phyloP scores from a whole-genome alignment of 2,797 vertebrate genomes.

The Catharus ustulatus region DNA sequence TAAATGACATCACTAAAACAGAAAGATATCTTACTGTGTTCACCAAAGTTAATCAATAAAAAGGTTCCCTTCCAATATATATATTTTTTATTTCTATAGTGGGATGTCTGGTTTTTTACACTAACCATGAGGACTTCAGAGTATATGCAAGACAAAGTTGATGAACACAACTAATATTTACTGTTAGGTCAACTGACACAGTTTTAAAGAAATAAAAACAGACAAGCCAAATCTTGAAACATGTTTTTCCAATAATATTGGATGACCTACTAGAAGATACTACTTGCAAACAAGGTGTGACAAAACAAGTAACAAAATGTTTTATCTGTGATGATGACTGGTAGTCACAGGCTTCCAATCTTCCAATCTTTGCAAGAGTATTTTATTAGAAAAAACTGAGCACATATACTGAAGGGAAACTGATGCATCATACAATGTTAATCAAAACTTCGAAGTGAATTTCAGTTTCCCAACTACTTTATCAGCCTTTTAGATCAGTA shows the following conservation, averaged over 20 bases:
- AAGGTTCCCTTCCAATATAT: neutral
- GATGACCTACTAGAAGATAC: neutral
- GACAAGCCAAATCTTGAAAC: neutral
- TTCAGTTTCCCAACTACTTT: neutral
- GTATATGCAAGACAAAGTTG: neutral
- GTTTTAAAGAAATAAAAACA: neutral
- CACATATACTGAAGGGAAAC: neutral
- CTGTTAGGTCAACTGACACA: neutral
- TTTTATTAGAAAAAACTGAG: neutral
- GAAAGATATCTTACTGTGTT: neutral
- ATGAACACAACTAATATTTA: neutral
- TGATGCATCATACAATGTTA: neutral
- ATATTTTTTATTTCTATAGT: neutral
- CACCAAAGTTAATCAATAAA: neutral
- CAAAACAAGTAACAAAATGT: neutral
- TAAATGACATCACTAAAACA: neutral
- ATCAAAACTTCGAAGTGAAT: neutral
- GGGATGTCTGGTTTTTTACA: neutral
- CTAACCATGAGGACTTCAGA: neutral
- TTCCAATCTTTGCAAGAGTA: neutral
- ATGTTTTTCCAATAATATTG: neutral
- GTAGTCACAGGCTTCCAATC: neutral
- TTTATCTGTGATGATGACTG: neutral
- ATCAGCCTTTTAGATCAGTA: constrained; percentile 3
- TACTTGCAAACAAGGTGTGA: neutral